Conservation (phyloP, 1,140 invertebrate species). For the Heliothis subflexa region DNA sequence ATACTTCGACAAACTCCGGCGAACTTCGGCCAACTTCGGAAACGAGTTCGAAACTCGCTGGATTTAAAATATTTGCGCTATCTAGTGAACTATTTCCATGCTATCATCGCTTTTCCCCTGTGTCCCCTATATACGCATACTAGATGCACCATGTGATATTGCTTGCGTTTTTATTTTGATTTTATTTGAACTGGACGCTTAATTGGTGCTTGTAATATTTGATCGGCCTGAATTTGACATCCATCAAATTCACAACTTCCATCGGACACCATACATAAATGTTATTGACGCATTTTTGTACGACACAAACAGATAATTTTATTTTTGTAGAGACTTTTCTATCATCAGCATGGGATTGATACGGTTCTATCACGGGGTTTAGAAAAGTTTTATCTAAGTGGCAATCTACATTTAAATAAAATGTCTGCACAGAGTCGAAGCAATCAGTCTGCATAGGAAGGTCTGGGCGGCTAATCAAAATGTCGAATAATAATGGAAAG, state of each 20-base stretch:
- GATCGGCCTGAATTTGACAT: too few relatives aligned
- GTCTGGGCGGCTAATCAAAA: conserved; percentile 16
- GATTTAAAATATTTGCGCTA: conserved; percentile 47
- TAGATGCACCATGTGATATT: too few relatives aligned
- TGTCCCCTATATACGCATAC: conserved; percentile 1
- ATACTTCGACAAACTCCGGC: conserved; percentile 41
- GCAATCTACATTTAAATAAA: conserved; percentile 24
- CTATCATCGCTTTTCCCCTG: conserved; percentile 23
- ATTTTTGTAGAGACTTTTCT: not conserved
- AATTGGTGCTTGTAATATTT: too few relatives aligned
- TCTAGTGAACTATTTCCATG: conserved; percentile 31
- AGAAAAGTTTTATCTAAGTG: conserved; percentile 20
- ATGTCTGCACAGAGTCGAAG: not conserved
- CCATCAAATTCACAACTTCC: too few relatives aligned
- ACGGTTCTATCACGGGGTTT: too few relatives aligned
- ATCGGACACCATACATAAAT: too few relatives aligned
- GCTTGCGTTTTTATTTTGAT: too few relatives aligned
- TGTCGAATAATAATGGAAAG: conserved; percentile 37
- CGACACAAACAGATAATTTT: too few relatives aligned
- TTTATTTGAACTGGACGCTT: too few relatives aligned
- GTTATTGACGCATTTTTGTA: too few relatives aligned
- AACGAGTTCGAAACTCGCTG: conserved; percentile 37
- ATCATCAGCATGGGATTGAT: not conserved
- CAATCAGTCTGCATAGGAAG: conserved; percentile 13
- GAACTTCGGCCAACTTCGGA: conserved; percentile 40